Evolutionary conservation across 2,113 vertebrate species (phyloP).

Genomic region (Nesoenas mayeri): DNA sequence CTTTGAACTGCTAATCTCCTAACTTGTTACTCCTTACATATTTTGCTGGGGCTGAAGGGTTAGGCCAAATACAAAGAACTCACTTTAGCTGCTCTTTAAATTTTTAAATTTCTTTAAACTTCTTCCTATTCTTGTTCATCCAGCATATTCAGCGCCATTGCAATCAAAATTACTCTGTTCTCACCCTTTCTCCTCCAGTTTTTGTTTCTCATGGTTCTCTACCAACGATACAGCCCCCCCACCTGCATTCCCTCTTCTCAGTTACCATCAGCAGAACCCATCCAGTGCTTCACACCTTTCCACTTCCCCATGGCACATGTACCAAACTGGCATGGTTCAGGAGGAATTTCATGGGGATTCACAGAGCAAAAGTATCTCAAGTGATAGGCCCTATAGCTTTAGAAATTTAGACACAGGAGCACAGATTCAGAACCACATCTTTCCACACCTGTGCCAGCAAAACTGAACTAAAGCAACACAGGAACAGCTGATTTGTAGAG

Average conservation of each 20-base stretch:
- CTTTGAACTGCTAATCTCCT: not conserved
- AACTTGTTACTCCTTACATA: not conserved
- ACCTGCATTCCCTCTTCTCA: not conserved
- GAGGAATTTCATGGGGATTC: not conserved
- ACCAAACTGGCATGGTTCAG: not conserved
- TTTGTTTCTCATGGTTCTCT: not conserved
- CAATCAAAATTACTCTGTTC: not conserved
- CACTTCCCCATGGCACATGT: rapidly evolving
- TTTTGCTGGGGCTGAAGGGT: not conserved
- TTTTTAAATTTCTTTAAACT: not conserved
- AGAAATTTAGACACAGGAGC: not conserved
- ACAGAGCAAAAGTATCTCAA: not conserved
- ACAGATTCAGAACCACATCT: not conserved
- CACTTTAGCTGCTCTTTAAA: not conserved
- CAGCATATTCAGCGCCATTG: not conserved
- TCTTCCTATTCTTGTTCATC: not conserved
- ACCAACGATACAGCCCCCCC: not conserved
- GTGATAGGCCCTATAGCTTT: not conserved
- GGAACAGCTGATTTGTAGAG: not conserved
- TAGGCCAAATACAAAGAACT: not conserved
- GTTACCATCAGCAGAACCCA: not conserved
- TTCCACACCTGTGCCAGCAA: not conserved
- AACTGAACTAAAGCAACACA: not conserved
- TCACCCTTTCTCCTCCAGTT: not conserved
- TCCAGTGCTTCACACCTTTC: not conserved